Percentiles rank a stretch among this genome's conserved stretches.
These are phyloP conservation scores for Pomatorhinus ruficollis DNA, from an alignment of 2,113 vertebrate species.

Conservation along the genomic window DNA sequence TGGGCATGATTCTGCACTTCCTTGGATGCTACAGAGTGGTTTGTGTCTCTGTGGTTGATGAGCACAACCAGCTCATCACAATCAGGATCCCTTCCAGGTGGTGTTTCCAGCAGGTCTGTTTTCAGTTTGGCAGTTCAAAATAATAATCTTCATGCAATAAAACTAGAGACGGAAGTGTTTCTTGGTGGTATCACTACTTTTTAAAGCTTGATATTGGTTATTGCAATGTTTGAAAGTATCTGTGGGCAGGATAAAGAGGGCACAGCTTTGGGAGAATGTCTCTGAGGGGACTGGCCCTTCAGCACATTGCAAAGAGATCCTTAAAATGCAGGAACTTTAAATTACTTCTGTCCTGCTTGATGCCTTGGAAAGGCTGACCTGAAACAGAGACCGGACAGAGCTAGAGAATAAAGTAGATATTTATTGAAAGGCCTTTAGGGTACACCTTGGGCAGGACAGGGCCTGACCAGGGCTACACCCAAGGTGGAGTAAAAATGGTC, in stretches of 20 bases:
- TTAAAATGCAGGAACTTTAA: neutral
- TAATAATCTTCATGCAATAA: neutral
- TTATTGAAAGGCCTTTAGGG: too few species aligned
- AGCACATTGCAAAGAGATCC: neutral
- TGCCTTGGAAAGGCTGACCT: too few species aligned
- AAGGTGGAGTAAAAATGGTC: too few species aligned
- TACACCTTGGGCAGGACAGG: too few species aligned
- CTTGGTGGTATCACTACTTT: neutral
- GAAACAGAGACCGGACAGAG: too few species aligned
- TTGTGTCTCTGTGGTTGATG: neutral
- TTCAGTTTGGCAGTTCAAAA: neutral
- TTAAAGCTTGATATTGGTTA: neutral
- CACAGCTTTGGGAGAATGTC: neutral
- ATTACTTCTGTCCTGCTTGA: neutral
- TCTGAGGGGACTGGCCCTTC: neutral
- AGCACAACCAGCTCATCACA: neutral
- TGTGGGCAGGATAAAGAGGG: accelerated
- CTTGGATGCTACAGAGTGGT: neutral
- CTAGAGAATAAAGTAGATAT: too few species aligned
- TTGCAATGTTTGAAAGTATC: neutral
- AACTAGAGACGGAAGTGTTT: neutral
- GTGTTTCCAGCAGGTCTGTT: neutral
- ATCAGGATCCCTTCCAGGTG: neutral
- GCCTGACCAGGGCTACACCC: too few species aligned
- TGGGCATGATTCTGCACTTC: neutral